Base-by-base conservation (phyloP, 2,888 invertebrate genomes). In the Lumbricus terrestris region DNA sequence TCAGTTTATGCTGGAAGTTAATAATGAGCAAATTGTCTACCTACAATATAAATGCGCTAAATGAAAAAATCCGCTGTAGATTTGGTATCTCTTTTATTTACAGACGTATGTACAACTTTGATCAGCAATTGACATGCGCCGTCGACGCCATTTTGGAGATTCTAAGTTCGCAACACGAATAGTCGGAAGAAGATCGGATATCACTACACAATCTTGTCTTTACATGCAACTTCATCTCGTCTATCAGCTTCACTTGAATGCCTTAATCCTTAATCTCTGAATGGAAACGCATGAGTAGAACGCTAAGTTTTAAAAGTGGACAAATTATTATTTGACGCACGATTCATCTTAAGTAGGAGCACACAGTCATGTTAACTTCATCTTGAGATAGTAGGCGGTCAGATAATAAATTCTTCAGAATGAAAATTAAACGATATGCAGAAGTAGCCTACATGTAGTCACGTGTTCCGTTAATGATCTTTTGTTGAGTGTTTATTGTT, bases 111-210 rank as follows among this genome's bases (percentile, higher is more conserved):
- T 37, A 35, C 35, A 34, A 34, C 23, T 85, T 85, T 18, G 85
- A 85, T 35, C 85, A 11, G 35, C 85, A 85, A 37, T 8, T 85
- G 85, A 85, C 85, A 18, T 35, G 35, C 3, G 85, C 85, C 34
- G 85, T 85, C 18, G 85, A 85, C 35, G 85, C 85, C 85, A 85
- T 85, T 37, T 85, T 85, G 85, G 85, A 85, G 23, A 34, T 88
- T 91, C 88, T 69, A 85, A 89, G 33, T 89, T 90, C 8, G 90
- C 29, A 3, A 69, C 29, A 69, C n/a, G n/a, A 69, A 69, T n/a
- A n/a, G n/a, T 69, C 69, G 4, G 11, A 29, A 11, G 69, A 69
- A 69, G n/a, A 69, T 11, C n/a, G 6, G 6, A 69, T 69, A 69
- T 69, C 8, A 69, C n/a, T 29, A 8, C 6, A 16, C 29, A 1